Evolutionary conservation across 2,797 vertebrate species (phyloP).

Genomic region (Astyanax mexicanus): DNA sequence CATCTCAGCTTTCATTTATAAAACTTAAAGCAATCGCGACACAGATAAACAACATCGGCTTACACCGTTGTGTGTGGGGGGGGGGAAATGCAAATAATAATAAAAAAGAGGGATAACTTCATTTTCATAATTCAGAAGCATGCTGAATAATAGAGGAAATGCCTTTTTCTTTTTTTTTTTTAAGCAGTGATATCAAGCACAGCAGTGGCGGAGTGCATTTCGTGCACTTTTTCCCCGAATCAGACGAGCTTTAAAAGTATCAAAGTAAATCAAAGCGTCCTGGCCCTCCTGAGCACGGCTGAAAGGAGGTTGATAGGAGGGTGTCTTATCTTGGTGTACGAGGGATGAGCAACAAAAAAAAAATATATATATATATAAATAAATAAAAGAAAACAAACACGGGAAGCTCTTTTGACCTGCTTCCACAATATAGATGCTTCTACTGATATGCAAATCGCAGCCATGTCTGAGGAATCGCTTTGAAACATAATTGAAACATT

Average conservation of each 20-base stretch:
- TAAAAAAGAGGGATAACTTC: conserved; percentile 61
- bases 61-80: conserved; percentile 44
- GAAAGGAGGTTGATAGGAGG: conserved; percentile 49
- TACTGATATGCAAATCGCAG: conserved; percentile 70
- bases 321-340: conserved; percentile 40
- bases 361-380: too few species aligned
- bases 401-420: conserved; percentile 40
- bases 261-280: conserved; percentile 53
- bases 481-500: conserved; percentile 72
- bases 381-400: conserved; percentile 61
- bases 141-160: conserved; percentile 73
- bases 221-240: conserved; percentile 52
- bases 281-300: conserved; percentile 42
- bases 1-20: conserved; percentile 27
- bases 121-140: conserved; percentile 71
- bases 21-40: conserved; percentile 56
- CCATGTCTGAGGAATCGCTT: conserved; percentile 61
- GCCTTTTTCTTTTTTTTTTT: too few species aligned
- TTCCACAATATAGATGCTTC: conserved; percentile 62
- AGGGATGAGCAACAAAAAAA: conserved; percentile 49
- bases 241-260: conserved; percentile 56
- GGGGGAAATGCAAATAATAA: conserved; percentile 36
- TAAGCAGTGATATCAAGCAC: conserved; percentile 58
- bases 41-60: conserved; percentile 35
- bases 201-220: conserved; percentile 27